phyloP scores from a whole-genome alignment of 2,888 invertebrate genomes.

The Rhogogaster chlorosoma region DNA sequence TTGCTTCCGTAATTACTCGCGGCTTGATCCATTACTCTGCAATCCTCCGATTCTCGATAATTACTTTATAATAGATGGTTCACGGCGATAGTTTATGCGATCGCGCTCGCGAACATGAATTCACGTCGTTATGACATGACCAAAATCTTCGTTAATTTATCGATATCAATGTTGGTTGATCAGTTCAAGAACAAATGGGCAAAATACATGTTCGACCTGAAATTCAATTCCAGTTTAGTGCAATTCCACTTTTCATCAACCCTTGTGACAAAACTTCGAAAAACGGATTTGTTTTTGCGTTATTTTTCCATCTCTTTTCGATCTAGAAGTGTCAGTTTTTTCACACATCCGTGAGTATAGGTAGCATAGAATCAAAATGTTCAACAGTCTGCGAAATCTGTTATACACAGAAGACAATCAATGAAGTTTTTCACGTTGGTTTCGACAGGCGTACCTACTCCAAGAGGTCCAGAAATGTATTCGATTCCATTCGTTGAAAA shows the following conservation, averaged over 20 bases:
- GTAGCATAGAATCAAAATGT: not conserved
- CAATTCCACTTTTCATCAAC: not conserved
- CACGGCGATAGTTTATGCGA: not conserved
- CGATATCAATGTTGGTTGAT: not conserved
- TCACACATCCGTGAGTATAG: not conserved
- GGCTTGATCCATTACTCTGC: not conserved
- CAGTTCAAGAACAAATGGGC: not conserved
- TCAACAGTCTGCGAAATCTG: constrained; percentile 6
- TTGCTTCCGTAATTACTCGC: not conserved
- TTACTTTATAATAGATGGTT: not conserved
- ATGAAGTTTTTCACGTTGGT: constrained; percentile 18
- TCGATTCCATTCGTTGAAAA: not conserved
- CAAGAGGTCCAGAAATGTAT: not conserved
- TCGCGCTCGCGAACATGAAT: not conserved
- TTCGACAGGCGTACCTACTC: not conserved
- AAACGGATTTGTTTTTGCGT: not conserved
- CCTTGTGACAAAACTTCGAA: not conserved
- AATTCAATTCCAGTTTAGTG: not conserved
- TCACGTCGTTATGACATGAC: not conserved
- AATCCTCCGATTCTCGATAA: constrained; percentile 9
- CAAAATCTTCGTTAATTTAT: not conserved
- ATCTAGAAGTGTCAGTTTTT: not conserved
- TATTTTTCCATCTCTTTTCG: not conserved
- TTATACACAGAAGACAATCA: not conserved
- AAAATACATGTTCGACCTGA: not conserved